phyloP scores from a whole-genome alignment of 2,888 invertebrate species.

The Drosophila pegasa region DNA sequence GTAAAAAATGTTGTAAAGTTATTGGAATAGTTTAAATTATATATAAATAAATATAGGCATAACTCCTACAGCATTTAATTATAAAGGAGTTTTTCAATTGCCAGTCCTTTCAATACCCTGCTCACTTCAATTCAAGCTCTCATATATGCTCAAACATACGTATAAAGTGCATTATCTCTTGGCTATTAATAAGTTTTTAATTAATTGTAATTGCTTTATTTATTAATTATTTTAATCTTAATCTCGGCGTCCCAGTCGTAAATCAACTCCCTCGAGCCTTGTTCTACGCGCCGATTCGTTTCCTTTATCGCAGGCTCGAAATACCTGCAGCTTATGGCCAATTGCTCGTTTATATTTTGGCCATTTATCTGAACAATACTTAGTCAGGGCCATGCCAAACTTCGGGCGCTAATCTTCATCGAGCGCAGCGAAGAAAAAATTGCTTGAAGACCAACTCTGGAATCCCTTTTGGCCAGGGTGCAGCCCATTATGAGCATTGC shows the following conservation, averaged over 20 bases:
- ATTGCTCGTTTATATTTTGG: slow-evolving; percentile 47
- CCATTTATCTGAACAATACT: slow-evolving; percentile 61
- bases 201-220: slow-evolving; percentile 15
- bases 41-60: no score
- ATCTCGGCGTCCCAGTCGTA: background rate
- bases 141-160: background rate
- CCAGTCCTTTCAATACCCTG: background rate
- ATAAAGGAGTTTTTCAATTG: no score
- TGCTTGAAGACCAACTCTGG: slow-evolving; percentile 40
- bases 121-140: background rate
- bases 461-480: slow-evolving; percentile 59
- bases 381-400: slow-evolving; percentile 38
- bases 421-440: slow-evolving; percentile 28
- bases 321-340: slow-evolving; percentile 18
- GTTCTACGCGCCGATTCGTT: background rate
- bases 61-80: no score
- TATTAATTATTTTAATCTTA: slow-evolving; percentile 10
- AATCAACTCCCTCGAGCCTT: background rate
- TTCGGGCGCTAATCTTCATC: slow-evolving; percentile 69
- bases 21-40: no score
- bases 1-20: no score
- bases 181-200: background rate
- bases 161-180: background rate
- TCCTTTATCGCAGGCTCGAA: slow-evolving; percentile 1
- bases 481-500: slow-evolving; percentile 60